A percentile compares a stretch with the other conserved stretches of the same genome.
Evolutionary conservation across 2,797 vertebrate species (phyloP).

Genomic region (Cirrhinus mrigala): DNA sequence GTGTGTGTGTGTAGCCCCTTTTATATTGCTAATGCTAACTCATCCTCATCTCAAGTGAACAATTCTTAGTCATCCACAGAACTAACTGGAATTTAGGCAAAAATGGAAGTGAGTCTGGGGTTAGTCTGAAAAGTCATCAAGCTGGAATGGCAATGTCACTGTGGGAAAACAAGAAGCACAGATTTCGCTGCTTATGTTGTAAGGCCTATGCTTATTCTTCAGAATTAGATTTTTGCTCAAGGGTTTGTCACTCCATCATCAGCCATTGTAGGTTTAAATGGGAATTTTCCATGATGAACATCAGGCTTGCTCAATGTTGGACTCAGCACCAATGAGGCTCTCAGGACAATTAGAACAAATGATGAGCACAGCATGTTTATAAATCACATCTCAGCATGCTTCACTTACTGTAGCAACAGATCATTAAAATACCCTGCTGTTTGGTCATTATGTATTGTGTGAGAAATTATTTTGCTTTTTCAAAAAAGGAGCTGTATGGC

Average conservation of each 20-base stretch:
- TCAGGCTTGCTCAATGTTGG: conserved; percentile 38
- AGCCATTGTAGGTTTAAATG: background rate
- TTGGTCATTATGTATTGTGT: background rate
- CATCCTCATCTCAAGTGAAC: conserved; percentile 35
- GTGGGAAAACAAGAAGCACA: background rate
- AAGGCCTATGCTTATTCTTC: background rate
- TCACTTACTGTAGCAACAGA: conserved; percentile 25
- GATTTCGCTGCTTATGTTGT: background rate
- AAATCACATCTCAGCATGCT: conserved; percentile 27
- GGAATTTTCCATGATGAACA: conserved; percentile 54
- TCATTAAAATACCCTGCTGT: background rate
- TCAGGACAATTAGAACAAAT: conserved; percentile 64
- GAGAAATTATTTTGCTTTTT: background rate
- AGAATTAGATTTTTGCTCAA: background rate
- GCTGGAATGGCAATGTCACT: conserved; percentile 31
- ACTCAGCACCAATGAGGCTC: conserved; percentile 67
- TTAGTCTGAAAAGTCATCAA: conserved; percentile 20
- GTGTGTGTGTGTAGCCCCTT: background rate
- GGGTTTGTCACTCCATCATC: background rate
- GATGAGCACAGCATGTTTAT: conserved; percentile 55
- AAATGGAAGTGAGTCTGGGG: background rate
- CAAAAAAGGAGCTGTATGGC: background rate
- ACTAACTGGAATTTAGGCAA: conserved; percentile 23
- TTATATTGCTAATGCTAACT: background rate
- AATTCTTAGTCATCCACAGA: conserved; percentile 44